Evolutionary conservation across 2,888 invertebrate genomes (phyloP).

Genomic region (Lithosia quadra): DNA sequence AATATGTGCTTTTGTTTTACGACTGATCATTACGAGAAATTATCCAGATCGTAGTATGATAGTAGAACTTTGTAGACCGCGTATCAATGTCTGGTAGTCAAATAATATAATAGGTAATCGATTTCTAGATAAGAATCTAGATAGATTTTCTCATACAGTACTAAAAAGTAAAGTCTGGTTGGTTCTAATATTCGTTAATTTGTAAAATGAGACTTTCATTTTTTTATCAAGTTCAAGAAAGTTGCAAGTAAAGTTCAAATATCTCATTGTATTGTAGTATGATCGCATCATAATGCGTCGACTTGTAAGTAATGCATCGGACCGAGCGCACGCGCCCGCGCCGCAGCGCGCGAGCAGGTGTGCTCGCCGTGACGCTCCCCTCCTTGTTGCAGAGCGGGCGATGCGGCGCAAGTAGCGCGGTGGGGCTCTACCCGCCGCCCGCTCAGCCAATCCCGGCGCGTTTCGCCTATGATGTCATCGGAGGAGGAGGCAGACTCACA

Average conservation of each 20-base stretch:
- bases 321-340: constrained; percentile 60
- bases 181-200: constrained; percentile 2
- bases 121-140: constrained; percentile 67
- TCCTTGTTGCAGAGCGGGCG: constrained; percentile 84
- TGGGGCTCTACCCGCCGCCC: constrained; percentile 87
- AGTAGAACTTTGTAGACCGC: constrained; percentile 40
- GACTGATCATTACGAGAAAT: constrained; percentile 61
- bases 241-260: constrained; percentile 53
- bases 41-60: constrained; percentile 47
- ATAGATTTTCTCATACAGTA: constrained; percentile 33
- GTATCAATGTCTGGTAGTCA: constrained; percentile 47
- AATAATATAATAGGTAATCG: constrained; percentile 61
- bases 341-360: constrained; percentile 75
- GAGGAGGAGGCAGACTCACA: constrained; percentile 98
- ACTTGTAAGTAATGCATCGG: constrained; percentile 40
- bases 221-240: constrained; percentile 42
- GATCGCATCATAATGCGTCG: constrained; percentile 25
- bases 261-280: neutral
- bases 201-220: neutral
- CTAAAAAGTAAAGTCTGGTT: constrained; percentile 26
- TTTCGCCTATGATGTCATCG: constrained; percentile 97
- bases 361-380: constrained; percentile 77
- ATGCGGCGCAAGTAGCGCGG: constrained; percentile 84
- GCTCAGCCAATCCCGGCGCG: constrained; percentile 93
- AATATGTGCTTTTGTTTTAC: constrained; percentile 58